Evolutionary conservation across 2,797 vertebrate genomes (phyloP), one percentile per base, ranked within the genome.

Genomic region (Bradypodion pumilum): DNA sequence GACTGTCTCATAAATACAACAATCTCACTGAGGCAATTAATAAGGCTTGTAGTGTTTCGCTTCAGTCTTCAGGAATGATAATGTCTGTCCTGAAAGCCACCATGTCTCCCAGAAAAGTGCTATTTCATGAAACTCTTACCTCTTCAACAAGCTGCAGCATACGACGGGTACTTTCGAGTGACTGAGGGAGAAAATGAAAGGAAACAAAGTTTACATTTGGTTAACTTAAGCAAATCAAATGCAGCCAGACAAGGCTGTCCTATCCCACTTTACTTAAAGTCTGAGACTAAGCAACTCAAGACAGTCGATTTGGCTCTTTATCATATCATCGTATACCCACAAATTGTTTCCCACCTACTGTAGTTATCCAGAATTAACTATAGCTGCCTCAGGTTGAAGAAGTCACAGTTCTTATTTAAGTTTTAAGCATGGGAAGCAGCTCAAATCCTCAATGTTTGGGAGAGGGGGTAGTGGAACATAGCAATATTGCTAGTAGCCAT

Each of bases 71-170:
- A 75, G 56, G 59, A 66, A 73, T 27, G 27, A 40, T 44, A 2
- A 40, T 16, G 65, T 44, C 52, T 56, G 52, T 56, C 29, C 7
- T 23, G 40, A 13, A 75, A 56, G n/a, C 69, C 56, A 69, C 40
- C 12, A 73, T 7, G 7, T 65, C 32, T 16, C 44, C 6, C 21
- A 46, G 32, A 42, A 27, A 62, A 63, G 59, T 78, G 80, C 82
- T 37, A 72, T 89, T 78, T 77, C 68, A 56, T 27, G 40, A 68
- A 66, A 13, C 46, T 37, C 97, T 98, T 97, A 99, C 98, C 98
- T 99, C 98, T 96, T 99, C 99, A 91, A 99, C 99, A 92, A 99
- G 96, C 94, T 99, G 98, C 87, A 99, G 97, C 99, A 99, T 99
- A 92, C 98, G 98, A 86, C 98, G 98, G 84, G 98, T 99, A 93